Percentiles rank a stretch among this genome's conserved stretches.
phyloP scores from a whole-genome alignment of 1,140 invertebrate species.

The Meloidogyne exigua region DNA sequence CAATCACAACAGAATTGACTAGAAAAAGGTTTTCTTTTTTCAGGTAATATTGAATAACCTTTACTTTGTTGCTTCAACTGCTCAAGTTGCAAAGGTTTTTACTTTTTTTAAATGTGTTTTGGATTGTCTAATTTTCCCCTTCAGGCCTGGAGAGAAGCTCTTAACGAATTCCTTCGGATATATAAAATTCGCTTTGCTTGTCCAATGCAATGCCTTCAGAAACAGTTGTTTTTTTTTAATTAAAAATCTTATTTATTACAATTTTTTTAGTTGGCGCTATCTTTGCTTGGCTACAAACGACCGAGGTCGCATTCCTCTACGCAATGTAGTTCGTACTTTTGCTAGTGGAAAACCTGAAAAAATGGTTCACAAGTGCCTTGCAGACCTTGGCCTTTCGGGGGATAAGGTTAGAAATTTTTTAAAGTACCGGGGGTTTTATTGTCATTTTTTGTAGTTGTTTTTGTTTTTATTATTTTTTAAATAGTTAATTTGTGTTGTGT shows the following conservation, averaged over 20 bases:
- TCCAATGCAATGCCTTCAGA: slow-evolving; percentile 88
- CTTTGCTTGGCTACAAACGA: slow-evolving; percentile 86
- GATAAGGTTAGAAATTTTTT: slow-evolving; percentile 75
- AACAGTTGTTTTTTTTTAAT: slow-evolving; percentile 75
- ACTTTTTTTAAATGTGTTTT: neutral
- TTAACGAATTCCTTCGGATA: slow-evolving; percentile 88
- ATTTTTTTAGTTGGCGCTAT: slow-evolving; percentile 87
- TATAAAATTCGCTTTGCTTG: slow-evolving; percentile 87
- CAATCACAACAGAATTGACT: too few relatives aligned
- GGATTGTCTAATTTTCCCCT: neutral
- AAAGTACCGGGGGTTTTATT: slow-evolving; percentile 3
- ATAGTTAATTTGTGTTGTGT: slow-evolving; percentile 9
- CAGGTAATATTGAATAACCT: slow-evolving; percentile 98
- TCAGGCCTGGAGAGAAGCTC: slow-evolving; percentile 84
- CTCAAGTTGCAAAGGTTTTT: slow-evolving; percentile 73
- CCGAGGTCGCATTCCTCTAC: slow-evolving; percentile 91
- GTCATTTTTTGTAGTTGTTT: neutral
- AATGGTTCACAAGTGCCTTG: slow-evolving; percentile 91
- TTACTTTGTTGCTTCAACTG: slow-evolving; percentile 88
- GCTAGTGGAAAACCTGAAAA: slow-evolving; percentile 94
- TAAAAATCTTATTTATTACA: slow-evolving; percentile 17
- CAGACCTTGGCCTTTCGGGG: slow-evolving; percentile 85
- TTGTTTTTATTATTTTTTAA: neutral
- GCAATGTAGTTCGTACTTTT: slow-evolving; percentile 92
- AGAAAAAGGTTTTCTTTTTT: too few relatives aligned